Evolutionary conservation across 1,140 invertebrate genomes (phyloP), one percentile per base, ranked within the genome.

Genomic region (Zelostemma sp.): DNA sequence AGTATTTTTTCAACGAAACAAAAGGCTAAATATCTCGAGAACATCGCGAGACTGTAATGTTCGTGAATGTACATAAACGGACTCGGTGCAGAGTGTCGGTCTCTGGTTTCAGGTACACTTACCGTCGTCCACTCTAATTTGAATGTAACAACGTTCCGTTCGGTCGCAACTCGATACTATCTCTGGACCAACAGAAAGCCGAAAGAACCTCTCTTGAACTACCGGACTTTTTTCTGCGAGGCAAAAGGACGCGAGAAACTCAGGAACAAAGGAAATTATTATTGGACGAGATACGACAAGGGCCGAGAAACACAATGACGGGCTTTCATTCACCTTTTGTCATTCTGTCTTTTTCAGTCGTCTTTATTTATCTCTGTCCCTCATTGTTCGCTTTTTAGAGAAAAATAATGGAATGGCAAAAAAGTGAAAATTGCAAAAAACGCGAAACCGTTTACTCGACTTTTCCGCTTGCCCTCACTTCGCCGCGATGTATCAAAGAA

Each of bases 101-200:
- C 65, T 60, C 62, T 65, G 61, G 70, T 73, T 66, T 77, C 74
- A 70, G 75, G 77, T 78, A 81, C 76, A 79, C 80, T 80, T 79
- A 81, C 77, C 78, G 78, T 81, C 81, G 76, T 83, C 79, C 80
- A 84, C 82, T 85, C 82, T 85, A 85, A 85, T 85, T 85, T 85
- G 84, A 85, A 85, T 85, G 82, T 85, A 85, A 85, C 83, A 85
- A 84, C 83, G 82, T 84, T 84, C 76, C 80, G 80, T 85, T 85
- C 72, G 76, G 77, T 69, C 82, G 78, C 82, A 75, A 80, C 76
- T 72, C 74, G 83, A 85, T 85, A 85, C 73, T 77, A 85, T 85
- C 84, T 85, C 74, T 70, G 54, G 48, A 33, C 49, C 56, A 59
- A 60, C 58, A 38, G 46, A 51, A 1, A 47, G 43, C 15, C 11